Base-by-base conservation (phyloP, 2,113 vertebrate species). In the Campylomormyrus numenius region DNA sequence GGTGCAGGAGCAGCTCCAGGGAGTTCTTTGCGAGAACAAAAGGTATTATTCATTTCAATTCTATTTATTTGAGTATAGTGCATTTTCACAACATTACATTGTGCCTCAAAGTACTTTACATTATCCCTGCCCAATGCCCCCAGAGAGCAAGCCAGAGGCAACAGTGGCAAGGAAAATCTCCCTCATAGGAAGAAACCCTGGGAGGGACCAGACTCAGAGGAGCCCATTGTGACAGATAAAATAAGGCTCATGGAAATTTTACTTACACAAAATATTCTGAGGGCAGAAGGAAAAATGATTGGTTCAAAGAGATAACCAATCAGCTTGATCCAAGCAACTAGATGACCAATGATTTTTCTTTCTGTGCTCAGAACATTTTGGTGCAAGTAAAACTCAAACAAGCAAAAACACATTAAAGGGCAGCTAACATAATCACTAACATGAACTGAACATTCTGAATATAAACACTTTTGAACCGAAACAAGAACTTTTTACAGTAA, bases 1-100 rank as follows among this genome's bases (percentile, higher is more conserved):
- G 98, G 90, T 99, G 97, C 89, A 99, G 95, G 3, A 99, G 95
- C 92, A 98, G 95, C 90, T 97, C 96, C 92, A 99, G 95, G 1
- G 97, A 96, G 93, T 95, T 97, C 98, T 99, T 94, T 3, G 58
- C 35, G 70, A 77, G 21, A 45, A 53, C 35, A 84, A 24, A 46
- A n/a, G 50, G n/a, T 62, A 48, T 50, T 49, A 85, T 70, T 70
- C 62, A 31, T n/a, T 13, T 70, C 62, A 13, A 70, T 70, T 31
- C 62, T 31, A 27, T 31, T 66, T 11, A 58, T 58, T 58, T 2
- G 11, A 31, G n/a, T 70, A 31, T 70, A 70, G 10, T 13, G n/a
- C n/a, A 31, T 31, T 70, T 70, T 70, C 27, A 70, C 10, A 70
- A 70, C 27, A 70, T 70, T 70, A 70, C 27, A 31, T 13, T 31